Conservation (phyloP, 2,797 vertebrate genomes). For the Sandelia bainsii region DNA sequence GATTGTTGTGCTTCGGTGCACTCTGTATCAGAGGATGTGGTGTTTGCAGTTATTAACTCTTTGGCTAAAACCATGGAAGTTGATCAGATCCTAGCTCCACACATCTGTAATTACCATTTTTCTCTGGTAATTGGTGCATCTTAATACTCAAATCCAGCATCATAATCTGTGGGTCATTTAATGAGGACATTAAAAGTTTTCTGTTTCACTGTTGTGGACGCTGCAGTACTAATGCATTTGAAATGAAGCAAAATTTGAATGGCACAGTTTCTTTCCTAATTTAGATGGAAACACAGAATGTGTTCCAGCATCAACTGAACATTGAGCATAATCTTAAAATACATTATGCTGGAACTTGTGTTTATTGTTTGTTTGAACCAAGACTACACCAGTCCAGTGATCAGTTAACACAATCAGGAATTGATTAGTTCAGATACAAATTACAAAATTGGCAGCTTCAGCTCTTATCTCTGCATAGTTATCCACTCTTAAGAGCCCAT, state of each 20-base stretch:
- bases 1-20: slow-evolving; percentile 14
- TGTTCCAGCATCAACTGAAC: background rate
- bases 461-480: background rate
- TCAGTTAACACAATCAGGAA: slow-evolving; percentile 5
- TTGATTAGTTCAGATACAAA: slow-evolving; percentile 16
- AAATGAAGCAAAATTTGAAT: background rate
- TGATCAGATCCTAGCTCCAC: background rate
- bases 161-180: slow-evolving; percentile 11
- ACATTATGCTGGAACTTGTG: background rate
- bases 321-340: slow-evolving; percentile 3
- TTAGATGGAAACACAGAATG: background rate
- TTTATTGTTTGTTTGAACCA: background rate
- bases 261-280: background rate
- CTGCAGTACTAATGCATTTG: background rate
- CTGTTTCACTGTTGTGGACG: background rate
- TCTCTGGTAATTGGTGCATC: slow-evolving; percentile 41
- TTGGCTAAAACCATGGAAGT: slow-evolving; percentile 4
- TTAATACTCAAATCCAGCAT: slow-evolving; percentile 62
- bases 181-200: background rate
- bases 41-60: slow-evolving; percentile 13
- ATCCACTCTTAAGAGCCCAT: background rate
- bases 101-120: slow-evolving; percentile 5
- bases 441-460: background rate
- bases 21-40: slow-evolving; percentile 16
- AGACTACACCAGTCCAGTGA: background rate